Percentiles rank a stretch among this genome's conserved stretches.
Evolutionary conservation across 2,113 vertebrate genomes (phyloP).

Genomic region (Hyla sarda): DNA sequence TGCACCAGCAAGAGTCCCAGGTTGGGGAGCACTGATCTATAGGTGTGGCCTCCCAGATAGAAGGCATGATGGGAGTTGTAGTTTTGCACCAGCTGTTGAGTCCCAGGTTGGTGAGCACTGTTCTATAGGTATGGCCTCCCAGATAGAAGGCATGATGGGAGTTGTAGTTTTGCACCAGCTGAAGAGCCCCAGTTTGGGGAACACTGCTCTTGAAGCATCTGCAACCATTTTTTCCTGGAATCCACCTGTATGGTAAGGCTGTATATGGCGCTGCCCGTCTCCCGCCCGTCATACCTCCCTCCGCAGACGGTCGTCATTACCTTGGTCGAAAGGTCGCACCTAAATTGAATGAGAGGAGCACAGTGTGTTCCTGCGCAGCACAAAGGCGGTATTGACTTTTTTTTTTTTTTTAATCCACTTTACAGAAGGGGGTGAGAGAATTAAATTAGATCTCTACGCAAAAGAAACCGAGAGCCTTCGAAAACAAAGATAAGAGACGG

Average conservation of each 20-base stretch:
- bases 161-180: too few species aligned
- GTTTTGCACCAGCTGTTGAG: too few species aligned
- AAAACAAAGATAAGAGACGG: slow-evolving; percentile 84
- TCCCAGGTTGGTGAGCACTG: too few species aligned
- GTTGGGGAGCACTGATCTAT: too few species aligned
- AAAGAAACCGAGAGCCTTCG: slow-evolving; percentile 87
- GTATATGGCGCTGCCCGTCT: slow-evolving; percentile 64
- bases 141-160: too few species aligned
- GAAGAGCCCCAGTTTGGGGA: too few species aligned
- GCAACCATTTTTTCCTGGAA: too few species aligned
- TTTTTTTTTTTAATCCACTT: slow-evolving; percentile 78
- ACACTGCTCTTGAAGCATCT: too few species aligned
- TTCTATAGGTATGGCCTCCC: too few species aligned
- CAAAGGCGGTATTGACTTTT: slow-evolving; percentile 88
- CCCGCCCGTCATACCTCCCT: slow-evolving; percentile 76
- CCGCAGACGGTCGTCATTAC: slow-evolving; percentile 84
- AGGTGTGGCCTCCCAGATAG: too few species aligned
- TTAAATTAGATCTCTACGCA: slow-evolving; percentile 91
- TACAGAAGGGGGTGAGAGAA: slow-evolving; percentile 88
- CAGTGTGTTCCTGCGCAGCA: slow-evolving; percentile 84
- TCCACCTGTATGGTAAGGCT: slow-evolving; percentile 54
- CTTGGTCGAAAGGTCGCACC: slow-evolving; percentile 87
- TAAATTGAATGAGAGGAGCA: slow-evolving; percentile 88
- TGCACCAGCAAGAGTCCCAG: too few species aligned
- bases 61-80: too few species aligned